phyloP scores from a whole-genome alignment of 2,797 vertebrate genomes.

The Cuniculus paca region DNA sequence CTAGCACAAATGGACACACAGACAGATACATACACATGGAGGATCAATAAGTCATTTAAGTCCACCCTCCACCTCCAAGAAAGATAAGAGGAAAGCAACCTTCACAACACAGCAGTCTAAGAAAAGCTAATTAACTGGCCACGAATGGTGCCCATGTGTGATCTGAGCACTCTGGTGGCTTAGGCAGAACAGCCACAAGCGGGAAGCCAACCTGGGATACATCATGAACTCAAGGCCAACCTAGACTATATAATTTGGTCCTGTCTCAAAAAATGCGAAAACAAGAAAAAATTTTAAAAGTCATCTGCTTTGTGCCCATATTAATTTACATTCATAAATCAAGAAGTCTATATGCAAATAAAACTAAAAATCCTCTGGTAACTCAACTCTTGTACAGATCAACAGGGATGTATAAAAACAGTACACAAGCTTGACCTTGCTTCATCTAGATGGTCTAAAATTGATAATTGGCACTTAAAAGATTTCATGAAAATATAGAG shows the following conservation, averaged over 20 bases:
- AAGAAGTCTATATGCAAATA: constrained; percentile 58
- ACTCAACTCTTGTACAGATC: constrained; percentile 46
- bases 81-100: constrained; percentile 32
- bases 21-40: background rate
- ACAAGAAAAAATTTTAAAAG: background rate
- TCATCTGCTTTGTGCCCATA: background rate
- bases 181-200: background rate
- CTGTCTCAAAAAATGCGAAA: background rate
- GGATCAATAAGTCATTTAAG: constrained; percentile 33
- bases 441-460: constrained; percentile 47
- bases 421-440: constrained; percentile 11
- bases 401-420: constrained; percentile 34
- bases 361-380: constrained; percentile 42
- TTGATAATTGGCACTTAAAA: constrained; percentile 57
- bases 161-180: background rate
- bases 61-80: constrained; percentile 28
- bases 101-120: constrained; percentile 59
- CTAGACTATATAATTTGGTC: background rate
- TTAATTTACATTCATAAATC: constrained; percentile 42
- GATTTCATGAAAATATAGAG: constrained; percentile 9
- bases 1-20: background rate
- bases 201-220: background rate
- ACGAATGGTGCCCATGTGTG: background rate
- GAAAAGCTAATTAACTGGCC: background rate
- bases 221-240: background rate